Evolutionary conservation across 1,140 invertebrate species (phyloP).

Genomic region (Apis laboriosa): DNA sequence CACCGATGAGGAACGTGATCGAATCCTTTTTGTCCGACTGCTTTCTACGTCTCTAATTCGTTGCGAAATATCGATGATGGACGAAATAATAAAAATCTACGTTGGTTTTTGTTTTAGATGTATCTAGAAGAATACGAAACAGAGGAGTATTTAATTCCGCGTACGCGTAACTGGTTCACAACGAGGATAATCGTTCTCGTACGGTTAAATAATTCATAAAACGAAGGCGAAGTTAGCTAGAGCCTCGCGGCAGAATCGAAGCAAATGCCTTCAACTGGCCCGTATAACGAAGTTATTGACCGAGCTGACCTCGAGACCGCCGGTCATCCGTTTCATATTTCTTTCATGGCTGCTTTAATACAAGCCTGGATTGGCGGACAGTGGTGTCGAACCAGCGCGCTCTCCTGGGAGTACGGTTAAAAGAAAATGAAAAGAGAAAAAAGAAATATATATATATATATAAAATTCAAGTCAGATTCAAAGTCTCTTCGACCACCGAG

Average conservation of each 20-base stretch:
- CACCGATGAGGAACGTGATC: constrained; percentile 22
- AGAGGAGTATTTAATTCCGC: not conserved
- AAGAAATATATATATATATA: no score
- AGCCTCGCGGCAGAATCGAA: constrained; percentile 26
- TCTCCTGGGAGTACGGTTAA: not conserved
- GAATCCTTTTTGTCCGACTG: not conserved
- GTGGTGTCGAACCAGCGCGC: not conserved
- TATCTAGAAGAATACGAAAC: not conserved
- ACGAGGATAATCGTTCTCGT: not conserved
- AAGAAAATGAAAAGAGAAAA: not conserved
- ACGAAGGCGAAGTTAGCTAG: constrained; percentile 5
- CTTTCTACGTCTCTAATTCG: no score
- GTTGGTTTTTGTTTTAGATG: not conserved
- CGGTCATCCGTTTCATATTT: constrained; percentile 49
- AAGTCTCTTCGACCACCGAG: not conserved
- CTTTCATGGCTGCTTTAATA: constrained; percentile 33
- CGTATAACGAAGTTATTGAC: constrained; percentile 54
- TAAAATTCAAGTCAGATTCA: not conserved
- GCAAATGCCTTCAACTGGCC: constrained; percentile 47
- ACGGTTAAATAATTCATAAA: constrained; percentile 38
- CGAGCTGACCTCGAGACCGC: constrained; percentile 41
- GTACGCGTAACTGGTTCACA: constrained; percentile 9
- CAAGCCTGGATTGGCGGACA: not conserved
- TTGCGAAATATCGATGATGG: no score
- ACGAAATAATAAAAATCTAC: not conserved